Evolutionary conservation across 2,797 vertebrate species (phyloP).

Genomic region (Limosa lapponica): DNA sequence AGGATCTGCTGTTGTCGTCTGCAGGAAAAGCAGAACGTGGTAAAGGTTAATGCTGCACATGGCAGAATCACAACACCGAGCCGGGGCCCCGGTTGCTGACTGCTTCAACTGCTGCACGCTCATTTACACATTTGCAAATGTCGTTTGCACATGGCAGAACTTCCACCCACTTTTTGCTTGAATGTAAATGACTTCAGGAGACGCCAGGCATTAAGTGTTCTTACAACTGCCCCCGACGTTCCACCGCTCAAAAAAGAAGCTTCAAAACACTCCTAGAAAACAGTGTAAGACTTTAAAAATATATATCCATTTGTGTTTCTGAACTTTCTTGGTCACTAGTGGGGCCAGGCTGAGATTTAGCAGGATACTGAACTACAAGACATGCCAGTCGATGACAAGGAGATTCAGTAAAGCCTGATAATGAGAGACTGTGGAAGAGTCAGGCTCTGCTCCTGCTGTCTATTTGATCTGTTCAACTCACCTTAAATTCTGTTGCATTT

Average conservation of each 20-base stretch:
- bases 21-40: slow-evolving; percentile 28
- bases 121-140: slow-evolving; percentile 61
- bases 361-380: not conserved
- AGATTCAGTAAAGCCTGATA: slow-evolving; percentile 13
- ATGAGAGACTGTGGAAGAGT: not conserved
- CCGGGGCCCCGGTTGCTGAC: not conserved
- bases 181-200: slow-evolving; percentile 43
- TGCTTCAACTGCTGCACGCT: slow-evolving; percentile 14
- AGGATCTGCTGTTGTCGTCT: slow-evolving; percentile 41
- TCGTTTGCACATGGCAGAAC: slow-evolving; percentile 26
- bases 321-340: not conserved
- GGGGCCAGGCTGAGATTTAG: not conserved
- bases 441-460: not conserved
- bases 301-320: not conserved
- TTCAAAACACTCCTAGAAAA: slow-evolving; percentile 21
- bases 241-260: not conserved
- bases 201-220: slow-evolving; percentile 51
- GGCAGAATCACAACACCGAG: slow-evolving; percentile 5
- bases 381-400: not conserved
- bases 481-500: slow-evolving; percentile 8
- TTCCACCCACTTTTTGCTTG: slow-evolving; percentile 60
- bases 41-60: slow-evolving; percentile 56
- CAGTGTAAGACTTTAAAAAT: not conserved
- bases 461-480: not conserved
- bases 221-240: slow-evolving; percentile 43